Evolutionary conservation across 2,888 invertebrate species (phyloP).

Genomic region (Cynaeus angustus): DNA sequence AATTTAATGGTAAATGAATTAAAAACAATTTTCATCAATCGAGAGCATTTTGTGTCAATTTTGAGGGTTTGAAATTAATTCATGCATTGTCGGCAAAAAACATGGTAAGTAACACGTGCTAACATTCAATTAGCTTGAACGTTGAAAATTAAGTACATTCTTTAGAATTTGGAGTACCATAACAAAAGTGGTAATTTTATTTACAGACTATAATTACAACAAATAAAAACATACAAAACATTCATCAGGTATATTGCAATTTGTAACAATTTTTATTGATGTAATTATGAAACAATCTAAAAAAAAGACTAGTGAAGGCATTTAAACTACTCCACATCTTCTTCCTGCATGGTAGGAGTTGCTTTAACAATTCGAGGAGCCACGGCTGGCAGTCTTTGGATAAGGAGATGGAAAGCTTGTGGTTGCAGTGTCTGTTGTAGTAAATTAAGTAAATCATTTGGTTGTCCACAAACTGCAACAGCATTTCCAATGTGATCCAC

Average conservation of each 20-base stretch:
- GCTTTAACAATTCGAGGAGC: conserved; percentile 68
- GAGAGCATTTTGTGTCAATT: conserved; percentile 26
- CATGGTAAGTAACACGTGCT: not conserved
- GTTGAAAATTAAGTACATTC: no score
- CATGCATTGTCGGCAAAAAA: no score
- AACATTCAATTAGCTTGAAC: no score
- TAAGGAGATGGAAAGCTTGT: conserved; percentile 91
- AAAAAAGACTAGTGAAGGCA: conserved; percentile 58
- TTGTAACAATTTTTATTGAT: conserved; percentile 57
- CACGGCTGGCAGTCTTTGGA: conserved; percentile 86
- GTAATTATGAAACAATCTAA: conserved; percentile 57
- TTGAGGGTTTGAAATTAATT: not conserved
- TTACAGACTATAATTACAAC: conserved; percentile 45
- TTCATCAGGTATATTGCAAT: conserved; percentile 57
- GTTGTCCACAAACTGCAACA: conserved; percentile 97
- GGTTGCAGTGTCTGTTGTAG: conserved; percentile 97
- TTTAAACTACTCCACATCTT: conserved; percentile 68
- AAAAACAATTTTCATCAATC: conserved; percentile 53
- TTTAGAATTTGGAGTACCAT: not conserved
- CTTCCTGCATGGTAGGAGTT: conserved; percentile 68
- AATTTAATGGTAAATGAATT: conserved; percentile 55
- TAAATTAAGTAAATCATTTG: conserved; percentile 87
- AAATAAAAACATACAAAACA: conserved; percentile 58
- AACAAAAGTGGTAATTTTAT: conserved; percentile 27
- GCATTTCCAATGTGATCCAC: conserved; percentile 98